phyloP scores from a whole-genome alignment of 2,888 invertebrate genomes.

The Andricus curvator region DNA sequence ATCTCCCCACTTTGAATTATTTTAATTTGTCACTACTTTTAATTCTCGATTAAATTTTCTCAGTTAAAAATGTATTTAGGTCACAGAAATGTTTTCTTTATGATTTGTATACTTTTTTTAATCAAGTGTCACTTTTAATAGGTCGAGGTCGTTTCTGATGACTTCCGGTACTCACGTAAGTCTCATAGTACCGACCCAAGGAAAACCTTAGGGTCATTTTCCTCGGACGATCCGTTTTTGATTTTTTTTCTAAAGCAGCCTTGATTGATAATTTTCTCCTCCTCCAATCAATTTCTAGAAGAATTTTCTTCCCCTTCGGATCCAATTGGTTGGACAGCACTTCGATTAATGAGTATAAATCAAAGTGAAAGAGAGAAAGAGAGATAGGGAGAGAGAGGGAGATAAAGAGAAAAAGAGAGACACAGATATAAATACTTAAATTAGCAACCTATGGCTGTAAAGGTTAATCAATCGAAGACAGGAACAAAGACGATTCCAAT shows the following conservation, averaged over 20 bases:
- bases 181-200: conserved; percentile 74
- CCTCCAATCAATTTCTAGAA: conserved; percentile 38
- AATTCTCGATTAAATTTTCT: too few relatives aligned
- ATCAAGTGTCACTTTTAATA: conserved; percentile 5
- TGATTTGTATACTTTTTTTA: conserved; percentile 14
- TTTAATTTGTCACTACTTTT: too few relatives aligned
- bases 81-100: conserved; percentile 7
- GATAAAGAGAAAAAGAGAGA: conserved; percentile 52
- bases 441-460: conserved; percentile 77
- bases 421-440: conserved; percentile 69
- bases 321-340: conserved; percentile 68
- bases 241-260: not conserved
- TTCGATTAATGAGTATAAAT: conserved; percentile 73
- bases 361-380: conserved; percentile 58
- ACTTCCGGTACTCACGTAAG: conserved; percentile 72
- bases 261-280: not conserved
- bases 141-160: not conserved
- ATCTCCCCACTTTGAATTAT: too few relatives aligned
- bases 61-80: not conserved
- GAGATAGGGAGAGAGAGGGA: conserved; percentile 46
- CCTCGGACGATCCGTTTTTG: conserved; percentile 32
- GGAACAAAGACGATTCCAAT: conserved; percentile 29
- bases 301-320: conserved; percentile 60
- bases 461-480: conserved; percentile 72
- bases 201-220: conserved; percentile 69